Evolutionary conservation across 2,888 invertebrate species (phyloP).

Genomic region (Chrysina gloriosa): DNA sequence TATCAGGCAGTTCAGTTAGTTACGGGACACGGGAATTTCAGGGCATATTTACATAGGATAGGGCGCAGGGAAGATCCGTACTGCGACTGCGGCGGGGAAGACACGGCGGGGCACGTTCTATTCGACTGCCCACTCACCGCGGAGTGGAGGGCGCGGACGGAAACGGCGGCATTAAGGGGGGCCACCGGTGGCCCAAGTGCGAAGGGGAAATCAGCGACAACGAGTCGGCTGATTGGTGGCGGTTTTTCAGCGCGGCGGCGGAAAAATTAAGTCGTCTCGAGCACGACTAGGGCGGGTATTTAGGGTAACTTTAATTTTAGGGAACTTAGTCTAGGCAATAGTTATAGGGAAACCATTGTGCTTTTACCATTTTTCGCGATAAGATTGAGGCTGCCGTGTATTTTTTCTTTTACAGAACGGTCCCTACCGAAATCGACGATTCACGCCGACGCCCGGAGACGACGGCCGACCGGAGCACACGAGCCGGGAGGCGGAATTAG

Average conservation of each 20-base stretch:
- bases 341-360: too few relatives aligned
- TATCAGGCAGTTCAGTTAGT: conserved; percentile 11
- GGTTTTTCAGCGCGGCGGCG: neutral
- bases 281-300: too few relatives aligned
- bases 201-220: neutral
- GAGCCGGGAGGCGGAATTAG: too few relatives aligned
- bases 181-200: neutral
- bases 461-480: too few relatives aligned
- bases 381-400: too few relatives aligned
- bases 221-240: neutral
- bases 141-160: neutral
- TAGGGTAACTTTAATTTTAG: too few relatives aligned
- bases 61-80: neutral
- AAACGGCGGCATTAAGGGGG: neutral
- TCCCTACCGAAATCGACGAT: too few relatives aligned
- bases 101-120: conserved; percentile 5
- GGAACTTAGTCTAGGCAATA: too few relatives aligned
- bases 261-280: neutral
- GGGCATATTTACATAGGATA: conserved; percentile 6
- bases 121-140: conserved; percentile 3
- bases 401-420: too few relatives aligned
- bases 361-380: too few relatives aligned
- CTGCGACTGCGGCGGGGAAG: conserved; percentile 2
- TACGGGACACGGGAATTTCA: neutral
- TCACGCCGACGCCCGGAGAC: too few relatives aligned